Percentiles rank a stretch among this genome's conserved stretches.
Conservation (phyloP, 2,113 vertebrate species). For the Aptenodytes patagonicus region DNA sequence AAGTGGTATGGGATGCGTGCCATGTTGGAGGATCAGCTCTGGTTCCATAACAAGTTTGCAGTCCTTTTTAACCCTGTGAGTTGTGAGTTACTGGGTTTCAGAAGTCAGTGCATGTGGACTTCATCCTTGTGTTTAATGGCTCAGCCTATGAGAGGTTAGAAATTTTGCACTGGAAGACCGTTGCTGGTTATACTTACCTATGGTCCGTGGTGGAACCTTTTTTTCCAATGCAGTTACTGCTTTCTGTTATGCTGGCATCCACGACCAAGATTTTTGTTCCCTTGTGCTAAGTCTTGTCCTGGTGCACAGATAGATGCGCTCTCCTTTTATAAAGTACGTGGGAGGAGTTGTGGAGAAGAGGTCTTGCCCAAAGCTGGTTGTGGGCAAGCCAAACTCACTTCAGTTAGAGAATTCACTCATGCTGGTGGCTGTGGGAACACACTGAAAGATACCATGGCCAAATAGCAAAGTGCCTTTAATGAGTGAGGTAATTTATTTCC, state of each 20-base stretch:
- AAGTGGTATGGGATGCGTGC: not conserved
- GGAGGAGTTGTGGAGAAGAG: not conserved
- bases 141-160: not conserved
- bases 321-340: accelerated
- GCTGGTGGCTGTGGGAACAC: not conserved
- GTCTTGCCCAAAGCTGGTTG: not conserved
- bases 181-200: not conserved
- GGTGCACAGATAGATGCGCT: not conserved
- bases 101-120: accelerated
- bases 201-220: not conserved
- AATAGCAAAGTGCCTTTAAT: not conserved
- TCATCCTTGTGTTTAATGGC: not conserved
- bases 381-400: not conserved
- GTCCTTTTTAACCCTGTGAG: not conserved
- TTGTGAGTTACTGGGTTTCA: not conserved
- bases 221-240: not conserved
- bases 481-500: not conserved
- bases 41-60: not conserved
- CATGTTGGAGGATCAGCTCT: not conserved
- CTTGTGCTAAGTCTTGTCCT: not conserved
- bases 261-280: not conserved
- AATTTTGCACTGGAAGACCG: not conserved
- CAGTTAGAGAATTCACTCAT: not conserved
- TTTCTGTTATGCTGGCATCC: not conserved
- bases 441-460: not conserved